phyloP scores from a whole-genome alignment of 35 echinoderm and acorn worm species.

The Ptychodera flava region DNA sequence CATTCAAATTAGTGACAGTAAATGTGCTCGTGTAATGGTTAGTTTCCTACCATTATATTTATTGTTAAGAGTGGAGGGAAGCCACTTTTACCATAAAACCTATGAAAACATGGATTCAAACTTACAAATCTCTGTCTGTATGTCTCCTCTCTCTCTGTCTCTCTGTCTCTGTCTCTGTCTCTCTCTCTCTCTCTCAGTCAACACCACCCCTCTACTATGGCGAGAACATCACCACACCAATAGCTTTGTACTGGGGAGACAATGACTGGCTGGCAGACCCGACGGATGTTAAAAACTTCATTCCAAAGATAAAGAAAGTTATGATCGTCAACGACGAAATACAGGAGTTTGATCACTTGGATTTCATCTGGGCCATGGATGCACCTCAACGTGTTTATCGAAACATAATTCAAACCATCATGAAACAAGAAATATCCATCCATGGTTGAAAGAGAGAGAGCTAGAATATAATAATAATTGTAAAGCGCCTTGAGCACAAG shows the following conservation, averaged over 20 bases:
- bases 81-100: too few relatives aligned
- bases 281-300: conserved; percentile 50
- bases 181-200: conserved; percentile 32
- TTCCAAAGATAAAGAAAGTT: conserved; percentile 50
- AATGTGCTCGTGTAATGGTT: too few relatives aligned
- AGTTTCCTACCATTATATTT: too few relatives aligned
- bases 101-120: too few relatives aligned
- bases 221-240: conserved; percentile 59
- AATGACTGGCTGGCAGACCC: conserved; percentile 86
- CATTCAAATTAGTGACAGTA: too few relatives aligned
- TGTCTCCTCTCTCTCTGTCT: too few relatives aligned
- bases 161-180: too few relatives aligned
- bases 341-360: conserved; percentile 79
- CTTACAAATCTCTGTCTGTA: too few relatives aligned
- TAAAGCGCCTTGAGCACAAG: too few relatives aligned
- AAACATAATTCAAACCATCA: conserved; percentile 49
- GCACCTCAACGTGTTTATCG: conserved; percentile 53
- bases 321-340: conserved; percentile 33
- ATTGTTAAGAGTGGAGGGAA: too few relatives aligned
- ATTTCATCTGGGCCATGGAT: conserved; percentile 93
- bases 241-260: conserved; percentile 56
- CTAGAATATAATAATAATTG: too few relatives aligned
- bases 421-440: conserved; percentile 10
- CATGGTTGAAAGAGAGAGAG: too few relatives aligned
- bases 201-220: conserved; percentile 73